phyloP scores from a whole-genome alignment of 1,140 invertebrate genomes.

The Drosophila micromelanica region DNA sequence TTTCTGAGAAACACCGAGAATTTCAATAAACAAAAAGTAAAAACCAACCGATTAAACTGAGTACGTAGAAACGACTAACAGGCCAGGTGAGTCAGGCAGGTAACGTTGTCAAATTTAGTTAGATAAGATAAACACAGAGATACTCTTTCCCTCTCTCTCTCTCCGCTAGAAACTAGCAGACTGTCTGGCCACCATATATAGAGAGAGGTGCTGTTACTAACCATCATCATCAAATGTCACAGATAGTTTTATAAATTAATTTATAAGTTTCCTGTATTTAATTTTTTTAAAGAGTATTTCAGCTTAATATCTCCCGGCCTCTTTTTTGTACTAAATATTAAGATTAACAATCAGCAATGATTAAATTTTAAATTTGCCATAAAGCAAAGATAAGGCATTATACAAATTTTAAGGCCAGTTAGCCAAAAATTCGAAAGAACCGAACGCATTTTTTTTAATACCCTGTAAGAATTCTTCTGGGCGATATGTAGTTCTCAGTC shows the following conservation, averaged over 20 bases:
- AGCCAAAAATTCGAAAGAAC: too few species aligned
- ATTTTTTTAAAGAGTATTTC: too few species aligned
- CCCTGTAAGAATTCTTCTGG: too few species aligned
- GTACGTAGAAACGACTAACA: slow-evolving; percentile 20
- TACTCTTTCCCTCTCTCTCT: too few species aligned
- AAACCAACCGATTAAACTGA: slow-evolving; percentile 19
- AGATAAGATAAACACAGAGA: slow-evolving; percentile 28
- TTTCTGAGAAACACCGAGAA: neutral
- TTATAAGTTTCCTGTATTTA: neutral
- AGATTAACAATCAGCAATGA: too few species aligned
- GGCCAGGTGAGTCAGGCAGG: slow-evolving; percentile 12
- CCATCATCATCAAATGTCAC: neutral
- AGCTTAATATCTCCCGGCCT: too few species aligned
- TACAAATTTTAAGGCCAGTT: too few species aligned
- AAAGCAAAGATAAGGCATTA: too few species aligned
- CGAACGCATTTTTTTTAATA: too few species aligned
- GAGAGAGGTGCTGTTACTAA: neutral
- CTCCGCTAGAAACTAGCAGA: slow-evolving; percentile 8
- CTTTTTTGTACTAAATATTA: too few species aligned
- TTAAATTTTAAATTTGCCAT: too few species aligned
- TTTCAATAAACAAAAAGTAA: neutral
- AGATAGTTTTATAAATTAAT: neutral
- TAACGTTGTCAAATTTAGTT: neutral
- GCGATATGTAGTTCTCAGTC: too few species aligned
- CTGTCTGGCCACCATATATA: slow-evolving; percentile 7